phyloP scores from a whole-genome alignment of 1,140 invertebrate species.

The Drosophila subpulchrella region DNA sequence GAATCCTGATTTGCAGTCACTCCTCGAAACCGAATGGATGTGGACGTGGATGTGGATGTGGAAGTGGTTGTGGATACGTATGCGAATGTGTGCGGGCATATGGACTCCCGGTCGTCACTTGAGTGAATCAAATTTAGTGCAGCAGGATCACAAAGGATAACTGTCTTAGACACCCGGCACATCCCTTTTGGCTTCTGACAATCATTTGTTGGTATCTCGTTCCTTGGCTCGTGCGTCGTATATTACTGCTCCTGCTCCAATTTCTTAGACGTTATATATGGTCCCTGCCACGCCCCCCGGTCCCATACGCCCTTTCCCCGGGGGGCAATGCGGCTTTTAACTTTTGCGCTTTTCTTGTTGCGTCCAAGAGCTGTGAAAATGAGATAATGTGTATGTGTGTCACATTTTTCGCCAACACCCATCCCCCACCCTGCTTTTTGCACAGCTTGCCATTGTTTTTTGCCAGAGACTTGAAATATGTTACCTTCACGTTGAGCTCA shows the following conservation, averaged over 20 bases:
- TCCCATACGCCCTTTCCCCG: slow-evolving; percentile 7
- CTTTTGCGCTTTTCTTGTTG: slow-evolving; percentile 74
- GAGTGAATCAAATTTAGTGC: slow-evolving; percentile 72
- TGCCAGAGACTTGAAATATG: slow-evolving; percentile 76
- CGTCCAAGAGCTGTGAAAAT: slow-evolving; percentile 76
- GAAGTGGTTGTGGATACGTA: not conserved
- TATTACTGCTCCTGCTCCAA: slow-evolving; percentile 40
- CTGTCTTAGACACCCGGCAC: slow-evolving; percentile 24
- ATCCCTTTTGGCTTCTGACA: slow-evolving; percentile 37
- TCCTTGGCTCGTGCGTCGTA: slow-evolving; percentile 43
- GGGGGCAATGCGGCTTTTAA: slow-evolving; percentile 65
- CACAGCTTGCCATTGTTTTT: slow-evolving; percentile 66
- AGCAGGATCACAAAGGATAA: slow-evolving; percentile 31
- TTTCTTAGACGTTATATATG: slow-evolving; percentile 57
- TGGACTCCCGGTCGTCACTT: slow-evolving; percentile 41
- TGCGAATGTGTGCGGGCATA: slow-evolving; percentile 1
- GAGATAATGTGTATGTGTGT: slow-evolving; percentile 83
- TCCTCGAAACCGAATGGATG: not conserved
- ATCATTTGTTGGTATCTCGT: slow-evolving; percentile 64
- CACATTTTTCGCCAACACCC: slow-evolving; percentile 55
- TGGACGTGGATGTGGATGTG: not conserved
- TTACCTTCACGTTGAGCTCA: slow-evolving; percentile 82
- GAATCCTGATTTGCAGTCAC: slow-evolving; percentile 66
- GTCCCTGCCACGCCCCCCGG: slow-evolving; percentile 44
- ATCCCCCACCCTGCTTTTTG: slow-evolving; percentile 18